These are phyloP conservation scores for Pogonocherus hispidulus DNA, from an alignment of 2,888 invertebrate species.

Conservation along the genomic window DNA sequence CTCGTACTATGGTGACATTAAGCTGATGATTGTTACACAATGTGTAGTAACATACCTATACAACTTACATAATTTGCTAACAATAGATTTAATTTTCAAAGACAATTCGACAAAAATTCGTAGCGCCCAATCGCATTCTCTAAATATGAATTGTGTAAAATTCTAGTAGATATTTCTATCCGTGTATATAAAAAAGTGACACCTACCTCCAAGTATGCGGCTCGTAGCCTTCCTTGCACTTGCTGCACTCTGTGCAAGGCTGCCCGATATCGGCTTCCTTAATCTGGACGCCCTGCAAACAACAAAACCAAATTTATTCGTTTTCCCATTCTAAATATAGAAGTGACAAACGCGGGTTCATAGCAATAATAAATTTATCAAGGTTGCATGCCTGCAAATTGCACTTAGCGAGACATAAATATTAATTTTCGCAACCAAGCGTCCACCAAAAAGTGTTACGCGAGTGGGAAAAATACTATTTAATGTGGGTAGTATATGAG, in stretches of 20 bases:
- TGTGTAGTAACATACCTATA: too few relatives aligned
- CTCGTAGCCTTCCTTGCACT: constrained; percentile 84
- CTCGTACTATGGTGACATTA: too few relatives aligned
- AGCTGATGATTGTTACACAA: too few relatives aligned
- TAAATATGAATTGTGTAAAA: too few relatives aligned
- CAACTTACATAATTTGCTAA: too few relatives aligned
- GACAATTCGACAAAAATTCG: too few relatives aligned
- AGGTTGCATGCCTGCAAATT: background rate
- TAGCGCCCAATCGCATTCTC: too few relatives aligned
- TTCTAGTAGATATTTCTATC: background rate
- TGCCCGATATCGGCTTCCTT: constrained; percentile 90
- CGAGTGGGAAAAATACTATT: too few relatives aligned
- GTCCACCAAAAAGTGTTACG: too few relatives aligned
- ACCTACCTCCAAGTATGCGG: constrained; percentile 92
- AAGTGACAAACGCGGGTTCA: constrained; percentile 15
- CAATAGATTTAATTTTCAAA: too few relatives aligned
- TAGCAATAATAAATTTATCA: background rate
- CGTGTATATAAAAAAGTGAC: constrained; percentile 29
- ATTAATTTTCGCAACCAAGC: too few relatives aligned
- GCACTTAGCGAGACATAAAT: background rate
- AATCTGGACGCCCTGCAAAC: constrained; percentile 85
- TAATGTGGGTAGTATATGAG: too few relatives aligned
- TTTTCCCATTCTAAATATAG: constrained; percentile 33
- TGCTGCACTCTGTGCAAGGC: constrained; percentile 87
- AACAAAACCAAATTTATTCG: constrained; percentile 40